A percentile compares a stretch with the other conserved stretches of the same genome.
Evolutionary conservation across 2,113 vertebrate genomes (phyloP).

Genomic region (Stomatorhinus ivindoensis): DNA sequence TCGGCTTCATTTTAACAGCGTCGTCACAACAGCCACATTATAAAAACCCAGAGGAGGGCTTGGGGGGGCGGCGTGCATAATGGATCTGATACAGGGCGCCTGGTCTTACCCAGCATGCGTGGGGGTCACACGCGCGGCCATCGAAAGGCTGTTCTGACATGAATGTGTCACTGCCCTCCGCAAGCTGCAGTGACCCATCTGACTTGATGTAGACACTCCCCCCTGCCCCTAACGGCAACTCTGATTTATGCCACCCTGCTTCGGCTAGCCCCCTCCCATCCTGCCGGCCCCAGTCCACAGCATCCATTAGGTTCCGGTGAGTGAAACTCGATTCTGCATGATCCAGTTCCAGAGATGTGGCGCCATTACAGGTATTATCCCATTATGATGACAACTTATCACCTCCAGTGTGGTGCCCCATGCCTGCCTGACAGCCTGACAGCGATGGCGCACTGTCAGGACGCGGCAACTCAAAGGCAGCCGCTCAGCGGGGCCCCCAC

Average conservation of each 20-base stretch:
- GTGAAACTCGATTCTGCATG: not conserved
- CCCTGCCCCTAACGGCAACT: not conserved
- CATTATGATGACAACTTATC: not conserved
- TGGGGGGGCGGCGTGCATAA: not conserved
- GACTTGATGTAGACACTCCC: not conserved
- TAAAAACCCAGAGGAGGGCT: not conserved
- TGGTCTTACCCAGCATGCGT: not conserved
- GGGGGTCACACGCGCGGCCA: not conserved
- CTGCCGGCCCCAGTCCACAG: not conserved
- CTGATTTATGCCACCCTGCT: not conserved
- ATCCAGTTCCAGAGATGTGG: not conserved
- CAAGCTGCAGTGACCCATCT: not conserved
- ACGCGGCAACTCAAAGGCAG: not conserved
- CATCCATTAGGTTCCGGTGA: not conserved
- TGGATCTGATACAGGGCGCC: not conserved
- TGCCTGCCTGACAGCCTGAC: not conserved
- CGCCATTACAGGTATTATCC: not conserved
- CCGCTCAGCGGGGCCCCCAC: not conserved
- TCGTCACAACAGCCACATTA: not conserved
- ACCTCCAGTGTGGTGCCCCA: not conserved
- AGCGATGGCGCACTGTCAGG: not conserved
- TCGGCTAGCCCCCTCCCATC: not conserved
- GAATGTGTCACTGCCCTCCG: not conserved
- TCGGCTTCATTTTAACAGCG: not conserved
- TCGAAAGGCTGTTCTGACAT: not conserved